Percentiles rank a stretch among this genome's conserved stretches.
phyloP scores from a whole-genome alignment of 2,797 vertebrate species.

The Diplodus puntazzo region DNA sequence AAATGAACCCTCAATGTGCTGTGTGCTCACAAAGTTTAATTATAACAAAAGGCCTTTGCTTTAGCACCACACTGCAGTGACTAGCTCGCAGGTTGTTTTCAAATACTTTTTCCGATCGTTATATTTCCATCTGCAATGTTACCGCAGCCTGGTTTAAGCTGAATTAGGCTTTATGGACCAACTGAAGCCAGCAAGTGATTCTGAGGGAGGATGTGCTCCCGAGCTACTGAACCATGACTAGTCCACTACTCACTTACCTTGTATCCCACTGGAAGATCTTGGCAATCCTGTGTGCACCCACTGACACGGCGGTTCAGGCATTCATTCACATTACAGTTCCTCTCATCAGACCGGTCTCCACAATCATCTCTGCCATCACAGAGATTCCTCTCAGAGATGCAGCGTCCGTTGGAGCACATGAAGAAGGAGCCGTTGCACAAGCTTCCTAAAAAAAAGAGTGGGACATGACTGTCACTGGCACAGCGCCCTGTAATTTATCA shows the following conservation, averaged over 20 bases:
- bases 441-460: slow-evolving; percentile 85
- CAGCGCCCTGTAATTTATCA: slow-evolving; percentile 14
- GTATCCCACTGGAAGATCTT: slow-evolving; percentile 94
- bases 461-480: slow-evolving; percentile 49
- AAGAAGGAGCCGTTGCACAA: slow-evolving; percentile 90
- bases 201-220: neutral
- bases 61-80: neutral
- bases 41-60: neutral
- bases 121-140: neutral
- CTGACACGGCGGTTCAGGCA: slow-evolving; percentile 96
- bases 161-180: slow-evolving; percentile 13
- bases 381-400: slow-evolving; percentile 89
- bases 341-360: slow-evolving; percentile 95
- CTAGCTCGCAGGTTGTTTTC: neutral
- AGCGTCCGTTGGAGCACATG: slow-evolving; percentile 96
- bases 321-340: slow-evolving; percentile 95
- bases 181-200: slow-evolving; percentile 4
- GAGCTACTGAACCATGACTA: slow-evolving; percentile 1
- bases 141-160: slow-evolving; percentile 14
- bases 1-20: neutral
- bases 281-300: slow-evolving; percentile 97
- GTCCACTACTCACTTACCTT: slow-evolving; percentile 87
- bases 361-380: slow-evolving; percentile 95
- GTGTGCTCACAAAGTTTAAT: neutral
- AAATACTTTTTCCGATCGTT: neutral